Evolutionary conservation across 2,888 invertebrate genomes (phyloP).

Genomic region (Meteorus cinctellus): DNA sequence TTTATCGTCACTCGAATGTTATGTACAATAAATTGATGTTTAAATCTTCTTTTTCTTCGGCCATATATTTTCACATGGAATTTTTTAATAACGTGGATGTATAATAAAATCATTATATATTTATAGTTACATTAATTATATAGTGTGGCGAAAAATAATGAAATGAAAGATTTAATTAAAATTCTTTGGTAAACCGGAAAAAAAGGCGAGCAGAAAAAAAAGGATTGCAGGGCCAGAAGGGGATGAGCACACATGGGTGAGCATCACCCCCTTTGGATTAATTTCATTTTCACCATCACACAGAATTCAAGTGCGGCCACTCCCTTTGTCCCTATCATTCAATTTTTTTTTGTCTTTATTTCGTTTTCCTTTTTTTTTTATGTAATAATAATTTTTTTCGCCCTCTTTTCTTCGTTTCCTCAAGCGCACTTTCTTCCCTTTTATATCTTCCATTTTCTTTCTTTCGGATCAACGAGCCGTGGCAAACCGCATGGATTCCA

Average conservation of each 20-base stretch:
- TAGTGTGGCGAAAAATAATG: constrained; percentile 14
- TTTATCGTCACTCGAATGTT: too few species aligned
- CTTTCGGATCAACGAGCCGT: constrained; percentile 35
- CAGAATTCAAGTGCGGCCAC: constrained; percentile 33
- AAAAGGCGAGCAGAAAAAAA: background rate
- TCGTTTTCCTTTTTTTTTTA: background rate
- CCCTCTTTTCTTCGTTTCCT: background rate
- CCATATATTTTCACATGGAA: too few species aligned
- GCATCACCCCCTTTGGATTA: constrained; percentile 38
- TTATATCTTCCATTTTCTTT: constrained; percentile 16
- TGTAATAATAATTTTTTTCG: constrained; percentile 4
- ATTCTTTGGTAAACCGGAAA: constrained; percentile 35
- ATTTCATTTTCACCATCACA: constrained; percentile 42
- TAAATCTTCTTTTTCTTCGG: too few species aligned
- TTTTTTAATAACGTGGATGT: too few species aligned
- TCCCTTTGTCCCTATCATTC: constrained; percentile 13
- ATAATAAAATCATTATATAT: background rate
- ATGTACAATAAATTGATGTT: too few species aligned
- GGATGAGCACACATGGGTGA: constrained; percentile 30
- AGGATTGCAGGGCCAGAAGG: background rate
- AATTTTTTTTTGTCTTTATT: constrained; percentile 13
- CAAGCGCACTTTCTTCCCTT: constrained; percentile 8
- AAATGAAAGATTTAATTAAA: constrained; percentile 39
- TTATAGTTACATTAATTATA: background rate
- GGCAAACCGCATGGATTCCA: constrained; percentile 10